Evolutionary conservation across 1,140 invertebrate species (phyloP).

Genomic region (Zaprionus gabonicus): DNA sequence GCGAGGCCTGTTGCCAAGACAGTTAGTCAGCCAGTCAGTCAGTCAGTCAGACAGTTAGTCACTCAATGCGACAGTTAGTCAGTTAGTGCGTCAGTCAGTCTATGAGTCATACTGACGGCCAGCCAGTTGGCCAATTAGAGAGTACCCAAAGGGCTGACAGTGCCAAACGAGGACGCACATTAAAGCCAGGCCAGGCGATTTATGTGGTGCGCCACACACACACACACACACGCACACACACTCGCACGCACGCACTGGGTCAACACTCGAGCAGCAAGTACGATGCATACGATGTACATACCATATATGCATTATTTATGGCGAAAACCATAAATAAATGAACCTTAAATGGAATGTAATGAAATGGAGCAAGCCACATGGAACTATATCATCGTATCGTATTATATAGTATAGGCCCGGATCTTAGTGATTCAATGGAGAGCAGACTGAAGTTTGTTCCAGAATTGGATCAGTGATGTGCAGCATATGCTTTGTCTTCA

Average conservation of each 20-base stretch:
- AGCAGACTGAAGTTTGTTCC: not conserved
- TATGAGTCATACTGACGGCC: constrained; percentile 14
- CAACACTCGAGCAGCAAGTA: constrained; percentile 25
- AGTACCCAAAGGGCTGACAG: constrained; percentile 54
- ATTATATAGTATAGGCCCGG: not conserved
- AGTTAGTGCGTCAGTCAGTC: constrained; percentile 53
- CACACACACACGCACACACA: constrained; percentile 10
- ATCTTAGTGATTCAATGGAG: too few relatives aligned
- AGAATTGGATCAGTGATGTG: not conserved
- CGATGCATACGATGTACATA: not conserved
- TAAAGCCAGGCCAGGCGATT: constrained; percentile 61
- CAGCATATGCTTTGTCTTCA: not conserved
- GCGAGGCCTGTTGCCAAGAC: constrained; percentile 35
- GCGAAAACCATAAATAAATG: constrained; percentile 59
- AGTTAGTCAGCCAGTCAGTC: constrained; percentile 19
- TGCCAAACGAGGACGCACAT: constrained; percentile 73
- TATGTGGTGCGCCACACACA: constrained; percentile 65
- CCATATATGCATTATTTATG: constrained; percentile 56
- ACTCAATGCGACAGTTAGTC: constrained; percentile 20
- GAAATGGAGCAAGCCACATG: constrained; percentile 15
- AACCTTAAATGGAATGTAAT: constrained; percentile 51
- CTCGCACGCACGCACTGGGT: constrained; percentile 23
- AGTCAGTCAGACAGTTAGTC: constrained; percentile 6
- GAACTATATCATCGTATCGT: constrained; percentile 9
- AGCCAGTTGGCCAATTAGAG: constrained; percentile 49